phyloP scores from a whole-genome alignment of 2,113 vertebrate species.

The Pseudorasbora parva region DNA sequence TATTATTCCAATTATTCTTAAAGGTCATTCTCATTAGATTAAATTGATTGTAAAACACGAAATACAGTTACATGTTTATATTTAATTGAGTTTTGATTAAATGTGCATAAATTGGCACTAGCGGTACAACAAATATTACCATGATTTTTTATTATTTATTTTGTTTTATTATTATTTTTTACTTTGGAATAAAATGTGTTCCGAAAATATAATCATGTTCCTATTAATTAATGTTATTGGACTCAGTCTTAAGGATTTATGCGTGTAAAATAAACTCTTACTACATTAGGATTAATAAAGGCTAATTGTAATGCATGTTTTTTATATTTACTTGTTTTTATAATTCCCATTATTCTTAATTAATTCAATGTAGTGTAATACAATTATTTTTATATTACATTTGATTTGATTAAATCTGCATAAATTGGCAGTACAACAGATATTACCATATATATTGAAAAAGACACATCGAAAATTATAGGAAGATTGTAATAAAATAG shows the following conservation, averaged over 20 bases:
- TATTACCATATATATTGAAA: neutral
- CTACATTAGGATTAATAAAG: neutral
- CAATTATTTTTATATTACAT: neutral
- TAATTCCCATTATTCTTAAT: neutral
- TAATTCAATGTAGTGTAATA: neutral
- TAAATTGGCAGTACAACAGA: neutral
- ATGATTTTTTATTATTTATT: neutral
- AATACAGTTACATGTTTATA: neutral
- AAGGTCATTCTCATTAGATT: neutral
- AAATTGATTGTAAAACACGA: neutral
- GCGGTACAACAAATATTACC: neutral
- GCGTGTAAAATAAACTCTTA: neutral
- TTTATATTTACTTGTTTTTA: neutral
- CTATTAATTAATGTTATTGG: neutral
- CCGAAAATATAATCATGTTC: neutral
- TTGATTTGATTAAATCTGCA: neutral
- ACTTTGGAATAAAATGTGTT: neutral
- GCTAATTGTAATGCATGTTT: neutral
- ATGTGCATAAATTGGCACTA: neutral
- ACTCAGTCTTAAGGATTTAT: neutral
- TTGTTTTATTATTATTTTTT: neutral
- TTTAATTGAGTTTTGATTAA: neutral
- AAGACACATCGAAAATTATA: neutral
- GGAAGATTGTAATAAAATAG: neutral
- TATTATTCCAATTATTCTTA: neutral